Conservation (phyloP, 1,140 invertebrate species). For the Pseudomyrmex flavicornis region DNA sequence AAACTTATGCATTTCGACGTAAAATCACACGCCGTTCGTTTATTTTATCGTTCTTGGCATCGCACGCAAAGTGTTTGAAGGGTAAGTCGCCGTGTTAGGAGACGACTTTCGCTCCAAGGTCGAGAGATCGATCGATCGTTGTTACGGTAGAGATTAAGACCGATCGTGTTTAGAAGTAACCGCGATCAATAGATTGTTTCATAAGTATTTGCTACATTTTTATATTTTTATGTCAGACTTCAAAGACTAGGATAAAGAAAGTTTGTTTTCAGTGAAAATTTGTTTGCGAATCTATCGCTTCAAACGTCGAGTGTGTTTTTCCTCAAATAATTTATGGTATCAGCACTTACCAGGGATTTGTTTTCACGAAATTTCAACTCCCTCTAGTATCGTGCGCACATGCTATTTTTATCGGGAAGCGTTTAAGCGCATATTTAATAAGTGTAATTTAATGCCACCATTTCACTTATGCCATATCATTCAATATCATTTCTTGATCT, state of each 20-base stretch:
- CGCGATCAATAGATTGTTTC: constrained; percentile 46
- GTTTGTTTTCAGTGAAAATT: not conserved
- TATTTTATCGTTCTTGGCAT: not conserved
- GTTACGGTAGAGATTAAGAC: constrained; percentile 36
- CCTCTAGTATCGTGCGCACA: not conserved
- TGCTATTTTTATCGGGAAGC: constrained; percentile 37
- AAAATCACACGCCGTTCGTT: not conserved
- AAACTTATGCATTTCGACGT: not conserved
- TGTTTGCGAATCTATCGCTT: not conserved
- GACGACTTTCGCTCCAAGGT: constrained; percentile 58
- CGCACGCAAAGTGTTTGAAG: constrained; percentile 4
- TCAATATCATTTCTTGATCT: constrained; percentile 29
- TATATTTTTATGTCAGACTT: not conserved
- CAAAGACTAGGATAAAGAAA: not conserved
- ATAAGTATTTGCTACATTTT: not conserved
- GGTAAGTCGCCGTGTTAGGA: not conserved
- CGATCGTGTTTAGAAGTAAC: constrained; percentile 34
- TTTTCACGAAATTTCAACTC: constrained; percentile 3
- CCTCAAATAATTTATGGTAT: not conserved
- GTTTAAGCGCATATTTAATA: not conserved
- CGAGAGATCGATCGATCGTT: constrained; percentile 63
- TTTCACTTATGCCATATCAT: not conserved
- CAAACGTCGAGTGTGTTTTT: not conserved
- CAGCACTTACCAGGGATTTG: not conserved
- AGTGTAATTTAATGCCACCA: constrained; percentile 17